Evolutionary conservation across 2,797 vertebrate species (phyloP).

Genomic region (Nothura maculosa): DNA sequence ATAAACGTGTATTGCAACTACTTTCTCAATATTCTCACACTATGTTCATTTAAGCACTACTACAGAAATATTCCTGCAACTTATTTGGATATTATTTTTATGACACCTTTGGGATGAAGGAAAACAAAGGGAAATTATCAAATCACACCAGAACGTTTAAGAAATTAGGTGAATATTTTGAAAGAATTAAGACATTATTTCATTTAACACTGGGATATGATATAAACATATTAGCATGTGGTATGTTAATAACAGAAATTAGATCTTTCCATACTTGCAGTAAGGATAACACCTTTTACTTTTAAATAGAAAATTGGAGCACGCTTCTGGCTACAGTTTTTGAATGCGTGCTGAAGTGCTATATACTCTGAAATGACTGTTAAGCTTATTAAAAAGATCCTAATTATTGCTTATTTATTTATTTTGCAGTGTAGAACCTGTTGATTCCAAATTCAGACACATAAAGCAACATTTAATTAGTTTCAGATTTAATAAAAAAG

Average conservation of each 20-base stretch:
- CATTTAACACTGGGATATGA: neutral
- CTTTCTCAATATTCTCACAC: too few relatives aligned
- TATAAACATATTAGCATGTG: neutral
- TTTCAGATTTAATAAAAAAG: neutral
- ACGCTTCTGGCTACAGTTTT: neutral
- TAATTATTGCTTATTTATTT: neutral
- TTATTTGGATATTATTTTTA: neutral
- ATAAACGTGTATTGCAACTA: neutral
- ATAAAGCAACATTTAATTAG: neutral
- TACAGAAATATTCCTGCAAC: neutral
- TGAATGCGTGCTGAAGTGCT: neutral
- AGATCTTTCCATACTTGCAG: neutral
- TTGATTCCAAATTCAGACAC: neutral
- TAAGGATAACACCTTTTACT: neutral
- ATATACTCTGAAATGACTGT: neutral
- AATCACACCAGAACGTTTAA: neutral
- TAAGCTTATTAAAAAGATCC: neutral
- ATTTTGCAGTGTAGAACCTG: neutral
- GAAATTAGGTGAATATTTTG: neutral
- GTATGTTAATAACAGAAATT: neutral
- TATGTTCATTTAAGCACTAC: neutral
- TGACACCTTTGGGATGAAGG: neutral
- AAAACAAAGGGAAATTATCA: neutral
- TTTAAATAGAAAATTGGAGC: neutral
- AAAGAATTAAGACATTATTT: neutral